Percentiles rank a stretch among this genome's conserved stretches.
Evolutionary conservation across 2,888 invertebrate genomes (phyloP).

Genomic region (Lobophora halterata): DNA sequence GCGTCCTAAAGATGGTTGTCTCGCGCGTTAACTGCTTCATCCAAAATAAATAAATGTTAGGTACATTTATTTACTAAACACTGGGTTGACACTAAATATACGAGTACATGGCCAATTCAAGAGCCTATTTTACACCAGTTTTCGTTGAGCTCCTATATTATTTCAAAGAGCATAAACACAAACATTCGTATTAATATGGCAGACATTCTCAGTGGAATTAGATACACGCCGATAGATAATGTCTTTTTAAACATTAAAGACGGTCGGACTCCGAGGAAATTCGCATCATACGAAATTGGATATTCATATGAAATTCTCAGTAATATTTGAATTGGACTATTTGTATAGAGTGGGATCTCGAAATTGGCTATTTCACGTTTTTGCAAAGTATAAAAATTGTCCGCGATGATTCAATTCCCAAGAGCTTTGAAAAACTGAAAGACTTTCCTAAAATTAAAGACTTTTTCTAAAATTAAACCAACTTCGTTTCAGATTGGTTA

Average conservation of each 20-base stretch:
- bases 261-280: constrained; percentile 35
- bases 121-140: too few species aligned
- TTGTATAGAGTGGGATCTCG: constrained; percentile 14
- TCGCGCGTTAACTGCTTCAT: too few species aligned
- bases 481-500: not conserved
- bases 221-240: constrained; percentile 51
- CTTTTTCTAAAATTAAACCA: not conserved
- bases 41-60: too few species aligned
- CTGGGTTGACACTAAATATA: too few species aligned
- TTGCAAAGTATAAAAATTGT: constrained; percentile 13
- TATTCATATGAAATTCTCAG: constrained; percentile 47
- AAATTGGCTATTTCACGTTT: constrained; percentile 12
- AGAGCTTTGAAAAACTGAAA: constrained; percentile 1
- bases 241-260: constrained; percentile 60
- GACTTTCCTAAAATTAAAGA: not conserved
- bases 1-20: too few species aligned
- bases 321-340: constrained; percentile 38
- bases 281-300: constrained; percentile 33
- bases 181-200: constrained; percentile 23
- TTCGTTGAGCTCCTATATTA: constrained; percentile 17
- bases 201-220: constrained; percentile 7
- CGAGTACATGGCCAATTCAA: too few species aligned
- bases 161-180: constrained; percentile 17
- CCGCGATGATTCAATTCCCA: constrained; percentile 5
- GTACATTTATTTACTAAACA: too few species aligned